A percentile compares a stretch with the other conserved stretches of the same genome.
Evolutionary conservation across 2,888 invertebrate species (phyloP).

Genomic region (Drosophila vallismaia): DNA sequence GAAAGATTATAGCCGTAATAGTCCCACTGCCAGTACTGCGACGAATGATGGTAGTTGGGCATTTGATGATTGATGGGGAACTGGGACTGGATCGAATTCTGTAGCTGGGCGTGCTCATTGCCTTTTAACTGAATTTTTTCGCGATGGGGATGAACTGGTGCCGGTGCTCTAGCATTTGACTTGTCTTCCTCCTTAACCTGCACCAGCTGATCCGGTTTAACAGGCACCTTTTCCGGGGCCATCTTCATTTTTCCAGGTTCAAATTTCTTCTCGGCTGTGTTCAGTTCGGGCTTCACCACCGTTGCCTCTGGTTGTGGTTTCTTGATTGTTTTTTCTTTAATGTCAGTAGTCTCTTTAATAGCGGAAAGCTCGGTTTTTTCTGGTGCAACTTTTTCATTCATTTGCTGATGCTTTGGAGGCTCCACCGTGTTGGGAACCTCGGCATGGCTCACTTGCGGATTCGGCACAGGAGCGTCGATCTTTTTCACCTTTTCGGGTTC

Average conservation of each 20-base stretch:
- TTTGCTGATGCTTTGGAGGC: constrained; percentile 1
- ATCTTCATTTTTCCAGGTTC: constrained; percentile 48
- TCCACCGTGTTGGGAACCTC: constrained; percentile 1
- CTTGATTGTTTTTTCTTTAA: constrained; percentile 55
- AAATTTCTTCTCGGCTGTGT: constrained; percentile 43
- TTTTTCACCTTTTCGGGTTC: constrained; percentile 19
- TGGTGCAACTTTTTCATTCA: neutral
- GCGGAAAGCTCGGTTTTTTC: constrained; percentile 21
- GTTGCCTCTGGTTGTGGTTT: constrained; percentile 40
- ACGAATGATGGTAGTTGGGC: constrained; percentile 87
- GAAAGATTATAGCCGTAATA: constrained; percentile 86
- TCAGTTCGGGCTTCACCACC: constrained; percentile 35
- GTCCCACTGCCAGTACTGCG: constrained; percentile 89
- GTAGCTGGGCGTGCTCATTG: constrained; percentile 75
- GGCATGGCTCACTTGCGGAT: constrained; percentile 1
- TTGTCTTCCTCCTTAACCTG: constrained; percentile 80
- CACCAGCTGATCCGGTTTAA: constrained; percentile 55
- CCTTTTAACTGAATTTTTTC: constrained; percentile 74
- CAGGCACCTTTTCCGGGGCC: constrained; percentile 44
- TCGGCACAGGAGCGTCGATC: neutral
- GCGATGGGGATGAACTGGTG: constrained; percentile 51
- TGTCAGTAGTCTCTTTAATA: constrained; percentile 21
- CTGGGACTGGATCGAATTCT: constrained; percentile 85
- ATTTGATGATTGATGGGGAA: constrained; percentile 88
- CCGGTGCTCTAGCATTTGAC: constrained; percentile 45